Evolutionary conservation across 1,140 invertebrate species (phyloP).

Genomic region (Dendrolimus punctatus): DNA sequence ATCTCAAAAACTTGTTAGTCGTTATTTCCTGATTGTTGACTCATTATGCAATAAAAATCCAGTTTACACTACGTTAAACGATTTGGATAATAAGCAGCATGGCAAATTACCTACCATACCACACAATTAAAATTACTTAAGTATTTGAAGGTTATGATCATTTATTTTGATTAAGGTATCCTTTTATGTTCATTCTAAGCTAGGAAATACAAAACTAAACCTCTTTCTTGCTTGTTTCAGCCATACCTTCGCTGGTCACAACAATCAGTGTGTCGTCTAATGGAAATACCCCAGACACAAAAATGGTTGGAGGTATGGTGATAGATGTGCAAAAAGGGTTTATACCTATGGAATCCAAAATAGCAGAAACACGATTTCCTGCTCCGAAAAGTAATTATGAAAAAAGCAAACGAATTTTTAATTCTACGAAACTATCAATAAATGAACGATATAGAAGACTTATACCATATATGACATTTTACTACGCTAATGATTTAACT

Average conservation of each 20-base stretch:
- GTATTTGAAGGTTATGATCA: too few species aligned
- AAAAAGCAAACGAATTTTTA: constrained; percentile 23
- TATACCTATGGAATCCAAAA: constrained; percentile 25
- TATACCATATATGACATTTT: constrained; percentile 87
- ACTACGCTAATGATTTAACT: constrained; percentile 76
- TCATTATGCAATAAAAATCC: too few species aligned
- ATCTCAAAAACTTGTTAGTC: too few species aligned
- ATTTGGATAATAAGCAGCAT: too few species aligned
- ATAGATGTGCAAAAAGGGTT: constrained; percentile 39
- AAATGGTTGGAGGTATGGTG: constrained; percentile 55
- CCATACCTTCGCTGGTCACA: constrained; percentile 38
- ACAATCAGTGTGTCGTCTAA: constrained; percentile 62
- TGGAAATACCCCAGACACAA: constrained; percentile 65
- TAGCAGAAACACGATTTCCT: constrained; percentile 14
- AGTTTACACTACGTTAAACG: too few species aligned
- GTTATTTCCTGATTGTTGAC: too few species aligned
- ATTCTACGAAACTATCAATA: constrained; percentile 49
- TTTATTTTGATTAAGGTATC: too few species aligned
- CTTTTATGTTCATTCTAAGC: neutral
- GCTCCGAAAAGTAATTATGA: constrained; percentile 21
- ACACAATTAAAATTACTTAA: too few species aligned
- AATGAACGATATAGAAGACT: constrained; percentile 81
- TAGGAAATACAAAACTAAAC: neutral
- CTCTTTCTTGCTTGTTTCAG: constrained; percentile 48
- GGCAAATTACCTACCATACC: too few species aligned